These are phyloP conservation scores for Gonatopus flavifemur DNA, from an alignment of 1,140 invertebrate species.

Conservation along the genomic window DNA sequence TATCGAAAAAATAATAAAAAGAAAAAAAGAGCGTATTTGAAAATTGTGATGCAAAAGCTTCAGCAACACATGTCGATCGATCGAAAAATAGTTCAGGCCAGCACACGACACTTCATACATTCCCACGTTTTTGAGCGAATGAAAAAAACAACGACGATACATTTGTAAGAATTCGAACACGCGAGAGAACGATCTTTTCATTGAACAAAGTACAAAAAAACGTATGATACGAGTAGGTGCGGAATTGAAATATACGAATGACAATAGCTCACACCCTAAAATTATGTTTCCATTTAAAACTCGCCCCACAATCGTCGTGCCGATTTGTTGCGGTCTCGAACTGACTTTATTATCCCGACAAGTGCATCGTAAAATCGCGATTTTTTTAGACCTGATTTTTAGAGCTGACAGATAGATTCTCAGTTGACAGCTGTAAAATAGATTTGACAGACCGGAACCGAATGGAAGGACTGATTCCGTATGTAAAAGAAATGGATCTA, in stretches of 20 bases:
- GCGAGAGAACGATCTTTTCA: no score
- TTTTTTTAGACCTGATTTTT: constrained; percentile 49
- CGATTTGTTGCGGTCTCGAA: constrained; percentile 42
- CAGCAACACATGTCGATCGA: no score
- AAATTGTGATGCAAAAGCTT: no score
- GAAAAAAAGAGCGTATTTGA: no score
- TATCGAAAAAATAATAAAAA: no score
- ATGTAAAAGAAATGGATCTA: no score
- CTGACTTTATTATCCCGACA: constrained; percentile 39
- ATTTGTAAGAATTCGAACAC: no score
- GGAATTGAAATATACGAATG: constrained; percentile 22
- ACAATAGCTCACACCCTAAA: constrained; percentile 30
- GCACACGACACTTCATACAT: no score
- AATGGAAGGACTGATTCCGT: constrained; percentile 11
- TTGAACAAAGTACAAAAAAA: constrained; percentile 27
- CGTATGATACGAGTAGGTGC: constrained; percentile 22
- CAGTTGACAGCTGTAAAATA: constrained; percentile 53
- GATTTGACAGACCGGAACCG: constrained; percentile 48
- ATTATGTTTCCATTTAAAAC: constrained; percentile 43
- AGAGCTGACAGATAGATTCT: no score
- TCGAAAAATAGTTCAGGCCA: no score
- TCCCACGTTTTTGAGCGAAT: no score
- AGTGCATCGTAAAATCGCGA: constrained; percentile 34
- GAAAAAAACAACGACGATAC: no score
- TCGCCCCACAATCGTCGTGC: constrained; percentile 45